phyloP scores from a whole-genome alignment of 2,113 vertebrate genomes.

The Pteruthius melanotis region DNA sequence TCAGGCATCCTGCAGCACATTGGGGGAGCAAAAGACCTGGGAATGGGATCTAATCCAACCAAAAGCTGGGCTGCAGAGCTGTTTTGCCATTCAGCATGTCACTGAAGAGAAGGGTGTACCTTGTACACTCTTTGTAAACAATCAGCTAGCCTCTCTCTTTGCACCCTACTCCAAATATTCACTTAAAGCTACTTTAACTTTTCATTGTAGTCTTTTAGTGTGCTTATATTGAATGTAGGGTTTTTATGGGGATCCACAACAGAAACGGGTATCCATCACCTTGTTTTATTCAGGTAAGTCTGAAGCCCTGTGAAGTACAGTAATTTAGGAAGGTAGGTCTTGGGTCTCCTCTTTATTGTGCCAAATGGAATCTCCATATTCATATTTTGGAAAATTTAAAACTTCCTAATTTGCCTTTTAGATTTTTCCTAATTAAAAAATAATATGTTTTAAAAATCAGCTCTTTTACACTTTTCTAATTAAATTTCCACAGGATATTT shows the following conservation, averaged over 20 bases:
- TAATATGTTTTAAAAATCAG: conserved; percentile 67
- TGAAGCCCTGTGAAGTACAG: neutral
- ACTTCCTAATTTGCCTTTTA: conserved; percentile 71
- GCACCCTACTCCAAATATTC: neutral
- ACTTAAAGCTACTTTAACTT: neutral
- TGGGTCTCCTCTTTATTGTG: neutral
- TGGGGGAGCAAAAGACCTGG: neutral
- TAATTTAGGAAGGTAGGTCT: neutral
- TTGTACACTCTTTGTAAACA: neutral
- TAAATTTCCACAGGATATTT: conserved; percentile 77
- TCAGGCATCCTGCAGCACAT: neutral
- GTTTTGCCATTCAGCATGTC: neutral
- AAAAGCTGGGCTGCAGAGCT: neutral
- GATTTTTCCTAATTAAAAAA: conserved; percentile 71
- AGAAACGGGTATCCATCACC: neutral
- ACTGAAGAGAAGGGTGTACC: neutral
- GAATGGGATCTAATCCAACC: neutral
- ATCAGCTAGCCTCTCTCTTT: neutral
- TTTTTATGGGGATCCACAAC: neutral
- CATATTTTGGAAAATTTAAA: conserved; percentile 44
- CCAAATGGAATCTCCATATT: conserved; percentile 18
- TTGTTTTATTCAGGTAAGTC: neutral
- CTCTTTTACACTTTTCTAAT: conserved; percentile 73
- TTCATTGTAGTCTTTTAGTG: neutral
- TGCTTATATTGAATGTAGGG: neutral